Conservation (phyloP, 2,888 invertebrate genomes). For the Hartigia nigra region DNA sequence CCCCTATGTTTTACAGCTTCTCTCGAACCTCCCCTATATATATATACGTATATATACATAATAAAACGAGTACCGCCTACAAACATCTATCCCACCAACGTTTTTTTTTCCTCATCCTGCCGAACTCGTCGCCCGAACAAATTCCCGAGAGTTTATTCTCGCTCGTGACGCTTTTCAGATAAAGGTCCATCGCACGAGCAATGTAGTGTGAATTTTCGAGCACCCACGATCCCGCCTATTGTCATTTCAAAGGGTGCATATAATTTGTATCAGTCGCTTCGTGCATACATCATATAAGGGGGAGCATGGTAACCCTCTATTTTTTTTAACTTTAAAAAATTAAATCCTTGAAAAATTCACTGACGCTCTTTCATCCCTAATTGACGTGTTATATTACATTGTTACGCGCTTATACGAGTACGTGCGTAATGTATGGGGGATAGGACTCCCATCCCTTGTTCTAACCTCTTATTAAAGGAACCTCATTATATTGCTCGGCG, state of each 20-base stretch:
- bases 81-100: neutral
- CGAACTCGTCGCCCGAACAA: neutral
- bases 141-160: conserved; percentile 1
- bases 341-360: neutral
- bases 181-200: conserved; percentile 29
- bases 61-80: neutral
- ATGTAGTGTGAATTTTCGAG: conserved; percentile 44
- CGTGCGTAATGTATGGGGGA: neutral
- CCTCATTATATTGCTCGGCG: conserved; percentile 47
- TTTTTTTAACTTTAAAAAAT: neutral
- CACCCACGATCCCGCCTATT: conserved; percentile 23
- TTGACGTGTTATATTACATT: neutral
- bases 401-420: neutral
- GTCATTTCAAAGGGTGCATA: conserved; percentile 33
- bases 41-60: neutral
- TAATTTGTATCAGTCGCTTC: conserved; percentile 38
- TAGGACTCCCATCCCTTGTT: conserved; percentile 13
- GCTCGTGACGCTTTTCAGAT: neutral
- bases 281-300: conserved; percentile 34
- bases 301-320: conserved; percentile 7
- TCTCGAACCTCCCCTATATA: neutral
- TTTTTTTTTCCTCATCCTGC: no score
- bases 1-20: neutral
- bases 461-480: conserved; percentile 52
- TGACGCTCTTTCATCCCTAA: neutral